Base-by-base conservation (phyloP, 2,888 invertebrate genomes). In the Drosophila atripex region DNA sequence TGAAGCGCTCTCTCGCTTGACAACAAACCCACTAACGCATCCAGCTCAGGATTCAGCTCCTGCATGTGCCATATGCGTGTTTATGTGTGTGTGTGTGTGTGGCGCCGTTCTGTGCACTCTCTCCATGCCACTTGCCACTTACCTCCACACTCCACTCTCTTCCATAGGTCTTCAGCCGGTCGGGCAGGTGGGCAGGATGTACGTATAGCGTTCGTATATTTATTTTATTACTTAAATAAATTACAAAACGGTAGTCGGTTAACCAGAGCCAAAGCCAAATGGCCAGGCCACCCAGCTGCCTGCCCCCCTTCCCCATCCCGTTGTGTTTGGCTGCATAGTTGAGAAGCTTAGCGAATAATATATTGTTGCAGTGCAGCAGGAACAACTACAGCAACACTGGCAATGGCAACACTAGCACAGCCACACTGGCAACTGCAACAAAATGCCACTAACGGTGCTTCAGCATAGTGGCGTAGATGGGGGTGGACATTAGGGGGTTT, bases 211-310 rank as follows among this genome's bases (percentile, higher is more conserved):
- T 71, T 65, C 82, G 74, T 82, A 85, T 87, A 85, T 82, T 82
- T 87, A 87, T 87, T 87, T 82, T 82, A 82, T 82, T 82, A 87
- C 86, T 82, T 82, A 82, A 82, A 82, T 82, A 82, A 87, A 82
- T 82, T 82, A 82, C 88, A 87, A 87, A 82, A 82, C 85, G 86
- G 76, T 82, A 72, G 88, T 87, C 76, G 83, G 80, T 87, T 82
- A 87, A 85, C 80, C 70, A 51, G 54, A 53, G 64, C 45, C 79
- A 83, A 69, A 80, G 83, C 83, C 86, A 79, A 82, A 85, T 76
- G 79, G 86, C 86, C 28, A 25, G 4, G 21, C 23, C 68, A 78
- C 45, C 54, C 69, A 18, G 52, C 51, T 35, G 21, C 35, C 41
- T 43, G 0, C 23, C 50, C 11, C n/a, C 16, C 6, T 1, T 14